Evolutionary conservation across 30 jellyfish, hydroid and myxozoan species (phyloP).

Genomic region (Turritopsis dohrnii): DNA sequence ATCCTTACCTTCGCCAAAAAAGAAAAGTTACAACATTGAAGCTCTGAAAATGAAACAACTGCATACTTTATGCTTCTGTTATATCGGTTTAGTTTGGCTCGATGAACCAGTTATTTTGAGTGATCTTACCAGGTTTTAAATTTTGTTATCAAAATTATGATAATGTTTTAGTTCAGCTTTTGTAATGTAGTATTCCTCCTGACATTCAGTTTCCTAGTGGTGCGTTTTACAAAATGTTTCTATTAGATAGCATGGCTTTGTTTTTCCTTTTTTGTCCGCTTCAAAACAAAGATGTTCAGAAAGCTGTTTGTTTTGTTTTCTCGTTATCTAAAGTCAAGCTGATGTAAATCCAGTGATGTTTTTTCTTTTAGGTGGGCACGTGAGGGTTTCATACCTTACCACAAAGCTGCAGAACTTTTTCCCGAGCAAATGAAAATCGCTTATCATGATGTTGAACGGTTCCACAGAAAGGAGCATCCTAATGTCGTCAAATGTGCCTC

Average conservation of each 20-base stretch:
- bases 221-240: too few species aligned
- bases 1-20: background rate
- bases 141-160: background rate
- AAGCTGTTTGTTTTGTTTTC: too few species aligned
- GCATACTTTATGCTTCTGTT: constrained; percentile 23
- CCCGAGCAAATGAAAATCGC: constrained; percentile 47
- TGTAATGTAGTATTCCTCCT: too few species aligned
- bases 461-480: constrained; percentile 22
- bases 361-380: constrained; percentile 34
- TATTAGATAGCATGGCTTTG: too few species aligned
- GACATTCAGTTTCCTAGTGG: too few species aligned
- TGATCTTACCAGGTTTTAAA: constrained; percentile 14
- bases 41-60: background rate
- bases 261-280: too few species aligned
- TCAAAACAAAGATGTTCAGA: too few species aligned
- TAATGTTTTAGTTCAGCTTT: too few species aligned
- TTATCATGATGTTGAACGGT: constrained; percentile 3
- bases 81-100: constrained; percentile 18
- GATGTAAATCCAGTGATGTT: too few species aligned
- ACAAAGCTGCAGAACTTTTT: constrained; percentile 43
- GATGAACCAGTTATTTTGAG: constrained; percentile 28
- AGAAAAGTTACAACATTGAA: background rate
- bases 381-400: constrained; percentile 47
- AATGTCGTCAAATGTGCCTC: background rate
- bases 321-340: too few species aligned